phyloP scores from a whole-genome alignment of 2,888 invertebrate genomes.

The Drosophila nr. medialis region DNA sequence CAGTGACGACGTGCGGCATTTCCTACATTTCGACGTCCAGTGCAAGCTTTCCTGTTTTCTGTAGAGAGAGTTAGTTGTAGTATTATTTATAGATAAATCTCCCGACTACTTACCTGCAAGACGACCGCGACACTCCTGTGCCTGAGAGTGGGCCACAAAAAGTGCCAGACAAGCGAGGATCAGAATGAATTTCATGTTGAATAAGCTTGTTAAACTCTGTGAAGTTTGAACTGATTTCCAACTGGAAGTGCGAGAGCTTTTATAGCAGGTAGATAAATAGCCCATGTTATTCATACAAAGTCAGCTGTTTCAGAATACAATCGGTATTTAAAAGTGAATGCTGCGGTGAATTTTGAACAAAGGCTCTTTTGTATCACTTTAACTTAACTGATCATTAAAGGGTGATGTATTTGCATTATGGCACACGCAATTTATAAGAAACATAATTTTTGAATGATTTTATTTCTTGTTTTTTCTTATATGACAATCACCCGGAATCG shows the following conservation, averaged over 20 bases:
- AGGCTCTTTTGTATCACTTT: too few relatives aligned
- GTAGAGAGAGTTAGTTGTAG: not conserved
- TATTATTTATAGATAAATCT: not conserved
- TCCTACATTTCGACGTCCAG: not conserved
- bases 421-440: too few relatives aligned
- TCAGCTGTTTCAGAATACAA: not conserved
- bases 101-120: not conserved
- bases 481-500: too few relatives aligned
- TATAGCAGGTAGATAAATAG: not conserved
- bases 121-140: slow-evolving; percentile 12
- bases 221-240: slow-evolving; percentile 22
- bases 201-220: not conserved
- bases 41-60: not conserved
- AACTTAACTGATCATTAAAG: too few relatives aligned
- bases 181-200: slow-evolving; percentile 42
- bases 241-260: not conserved
- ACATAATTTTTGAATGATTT: too few relatives aligned
- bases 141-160: slow-evolving; percentile 20
- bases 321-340: too few relatives aligned
- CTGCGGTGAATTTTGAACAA: too few relatives aligned
- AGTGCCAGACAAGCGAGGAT: slow-evolving; percentile 31
- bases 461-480: too few relatives aligned
- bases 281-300: too few relatives aligned
- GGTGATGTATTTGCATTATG: not conserved
- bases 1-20: not conserved